Percentiles rank a stretch among this genome's conserved stretches.
These are phyloP conservation scores for Cantharis flavilabris DNA, from an alignment of 2,888 invertebrate species.

Conservation along the genomic window DNA sequence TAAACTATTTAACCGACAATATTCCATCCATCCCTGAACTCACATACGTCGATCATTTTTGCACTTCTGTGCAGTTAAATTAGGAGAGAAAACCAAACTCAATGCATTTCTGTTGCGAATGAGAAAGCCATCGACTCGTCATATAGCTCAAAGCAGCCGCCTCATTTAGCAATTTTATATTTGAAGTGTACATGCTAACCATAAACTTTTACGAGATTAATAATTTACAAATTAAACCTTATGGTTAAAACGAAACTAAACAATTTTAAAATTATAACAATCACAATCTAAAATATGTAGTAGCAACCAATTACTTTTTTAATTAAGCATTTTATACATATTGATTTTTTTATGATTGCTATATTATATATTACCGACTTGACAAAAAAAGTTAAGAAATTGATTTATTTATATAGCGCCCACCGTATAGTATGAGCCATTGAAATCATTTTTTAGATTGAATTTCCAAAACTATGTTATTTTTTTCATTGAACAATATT, in stretches of 20 bases:
- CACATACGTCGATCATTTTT: slow-evolving; percentile 8
- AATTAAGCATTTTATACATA: neutral
- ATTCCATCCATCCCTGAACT: slow-evolving; percentile 18
- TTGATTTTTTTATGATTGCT: neutral
- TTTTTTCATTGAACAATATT: neutral
- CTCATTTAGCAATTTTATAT: slow-evolving; percentile 32
- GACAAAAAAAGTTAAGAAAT: neutral
- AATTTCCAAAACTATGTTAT: neutral
- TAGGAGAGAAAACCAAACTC: neutral
- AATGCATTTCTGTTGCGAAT: neutral
- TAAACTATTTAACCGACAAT: slow-evolving; percentile 11
- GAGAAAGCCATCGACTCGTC: neutral
- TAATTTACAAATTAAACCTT: neutral
- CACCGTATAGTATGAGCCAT: neutral
- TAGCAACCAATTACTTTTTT: neutral
- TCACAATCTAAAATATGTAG: neutral
- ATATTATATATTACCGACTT: neutral
- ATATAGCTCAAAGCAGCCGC: neutral
- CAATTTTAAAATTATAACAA: neutral
- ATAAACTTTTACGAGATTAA: neutral
- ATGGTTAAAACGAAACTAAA: neutral
- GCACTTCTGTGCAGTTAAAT: neutral
- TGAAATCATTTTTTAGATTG: neutral
- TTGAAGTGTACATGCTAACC: neutral
- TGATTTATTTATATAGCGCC: neutral